phyloP scores from a whole-genome alignment of 2,113 vertebrate genomes.

The Hypanus sabinus region DNA sequence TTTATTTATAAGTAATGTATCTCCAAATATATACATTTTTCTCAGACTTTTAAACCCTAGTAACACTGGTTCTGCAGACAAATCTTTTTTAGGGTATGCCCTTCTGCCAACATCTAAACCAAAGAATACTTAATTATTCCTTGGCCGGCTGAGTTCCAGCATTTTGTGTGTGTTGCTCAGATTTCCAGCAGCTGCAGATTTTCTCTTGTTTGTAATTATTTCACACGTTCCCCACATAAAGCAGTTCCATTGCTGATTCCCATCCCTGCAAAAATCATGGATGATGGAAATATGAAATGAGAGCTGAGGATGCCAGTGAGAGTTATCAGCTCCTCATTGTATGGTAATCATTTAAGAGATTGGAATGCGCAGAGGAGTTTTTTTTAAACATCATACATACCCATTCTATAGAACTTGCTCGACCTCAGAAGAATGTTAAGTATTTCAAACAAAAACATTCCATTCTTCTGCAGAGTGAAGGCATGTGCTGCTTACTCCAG shows the following conservation, averaged over 20 bases:
- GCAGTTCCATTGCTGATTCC: not conserved
- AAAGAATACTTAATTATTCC: not conserved
- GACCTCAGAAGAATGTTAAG: no score
- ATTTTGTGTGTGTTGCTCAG: no score
- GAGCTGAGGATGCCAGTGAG: not conserved
- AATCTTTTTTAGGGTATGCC: not conserved
- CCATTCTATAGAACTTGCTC: no score
- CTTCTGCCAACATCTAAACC: not conserved
- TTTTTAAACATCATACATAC: no score
- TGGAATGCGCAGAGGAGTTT: no score
- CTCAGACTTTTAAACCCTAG: not conserved
- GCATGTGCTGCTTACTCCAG: no score
- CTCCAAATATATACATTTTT: not conserved
- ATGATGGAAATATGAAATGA: not conserved
- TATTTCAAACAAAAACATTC: no score
- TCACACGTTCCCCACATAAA: not conserved
- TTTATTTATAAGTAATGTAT: not conserved
- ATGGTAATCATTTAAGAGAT: not conserved
- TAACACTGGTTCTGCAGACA: not conserved
- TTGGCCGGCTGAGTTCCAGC: no score
- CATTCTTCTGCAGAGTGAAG: no score
- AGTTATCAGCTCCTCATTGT: not conserved
- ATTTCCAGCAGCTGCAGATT: no score
- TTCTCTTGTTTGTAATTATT: not conserved
- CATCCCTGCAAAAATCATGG: not conserved